Percentiles rank a stretch among this genome's conserved stretches.
phyloP scores from a whole-genome alignment of 35 echinoderm and acorn worm genomes.

The Hemicentrotus pulcherrimus region DNA sequence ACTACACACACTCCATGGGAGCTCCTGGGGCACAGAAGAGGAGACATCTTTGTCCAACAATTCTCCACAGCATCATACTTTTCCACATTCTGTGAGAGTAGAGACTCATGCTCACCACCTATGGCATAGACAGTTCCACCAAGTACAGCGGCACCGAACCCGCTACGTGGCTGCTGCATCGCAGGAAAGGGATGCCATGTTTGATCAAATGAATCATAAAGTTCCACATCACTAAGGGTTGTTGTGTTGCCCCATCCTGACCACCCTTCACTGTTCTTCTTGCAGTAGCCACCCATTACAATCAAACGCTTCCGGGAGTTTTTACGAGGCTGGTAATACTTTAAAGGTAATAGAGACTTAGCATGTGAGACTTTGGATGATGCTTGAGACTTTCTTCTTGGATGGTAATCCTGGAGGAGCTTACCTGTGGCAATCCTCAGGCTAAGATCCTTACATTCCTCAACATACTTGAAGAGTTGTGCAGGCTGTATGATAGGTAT shows the following conservation, averaged over 20 bases:
- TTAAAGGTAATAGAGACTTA: neutral
- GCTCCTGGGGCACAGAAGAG: conserved; percentile 69
- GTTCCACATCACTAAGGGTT: conserved; percentile 68
- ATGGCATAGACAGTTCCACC: conserved; percentile 84
- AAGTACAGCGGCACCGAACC: conserved; percentile 58
- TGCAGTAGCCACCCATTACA: conserved; percentile 85
- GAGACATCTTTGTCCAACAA: conserved; percentile 58
- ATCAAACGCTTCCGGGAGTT: conserved; percentile 79
- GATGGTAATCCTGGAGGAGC: conserved; percentile 80
- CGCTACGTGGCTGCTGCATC: conserved; percentile 73
- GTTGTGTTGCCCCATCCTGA: conserved; percentile 68
- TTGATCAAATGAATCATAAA: conserved; percentile 83
- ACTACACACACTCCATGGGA: conserved; percentile 79
- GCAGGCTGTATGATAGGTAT: conserved; percentile 77
- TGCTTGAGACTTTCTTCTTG: conserved; percentile 42
- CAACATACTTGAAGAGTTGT: conserved; percentile 75
- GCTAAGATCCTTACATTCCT: conserved; percentile 80
- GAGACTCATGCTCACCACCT: conserved; percentile 84
- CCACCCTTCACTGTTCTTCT: conserved; percentile 63
- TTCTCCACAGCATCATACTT: conserved; percentile 69
- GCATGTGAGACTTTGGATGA: neutral
- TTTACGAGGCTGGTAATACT: conserved; percentile 64
- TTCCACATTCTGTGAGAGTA: conserved; percentile 83
- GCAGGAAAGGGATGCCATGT: conserved; percentile 67
- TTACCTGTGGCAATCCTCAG: conserved; percentile 73